These are phyloP conservation scores for Lethrus apterus DNA, from an alignment of 1,140 invertebrate species.

Conservation along the genomic window DNA sequence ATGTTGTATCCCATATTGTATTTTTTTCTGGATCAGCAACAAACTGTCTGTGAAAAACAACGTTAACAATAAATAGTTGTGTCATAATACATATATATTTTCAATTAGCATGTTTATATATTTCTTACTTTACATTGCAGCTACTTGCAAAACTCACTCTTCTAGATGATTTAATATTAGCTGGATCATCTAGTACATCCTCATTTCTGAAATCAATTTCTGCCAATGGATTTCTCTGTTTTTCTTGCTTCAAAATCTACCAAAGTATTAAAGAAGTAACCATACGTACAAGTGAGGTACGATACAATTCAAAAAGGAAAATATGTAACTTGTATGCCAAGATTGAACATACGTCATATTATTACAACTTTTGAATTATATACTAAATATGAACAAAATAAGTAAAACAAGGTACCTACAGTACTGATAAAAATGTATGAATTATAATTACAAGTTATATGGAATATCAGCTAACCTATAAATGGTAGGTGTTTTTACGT, in stretches of 20 bases:
- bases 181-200: not conserved
- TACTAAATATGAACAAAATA: too few species aligned
- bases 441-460: too few species aligned
- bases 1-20: conserved; percentile 26
- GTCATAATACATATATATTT: not conserved
- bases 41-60: conserved; percentile 19
- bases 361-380: too few species aligned
- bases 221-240: conserved; percentile 1
- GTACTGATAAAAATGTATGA: too few species aligned
- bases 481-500: too few species aligned
- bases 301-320: too few species aligned
- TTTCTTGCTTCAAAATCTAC: conserved; percentile 7
- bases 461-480: too few species aligned
- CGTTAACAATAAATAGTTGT: not conserved
- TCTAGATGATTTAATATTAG: not conserved
- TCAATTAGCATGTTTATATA: conserved; percentile 1
- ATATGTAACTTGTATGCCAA: too few species aligned
- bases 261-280: too few species aligned
- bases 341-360: too few species aligned
- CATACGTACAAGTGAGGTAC: too few species aligned
- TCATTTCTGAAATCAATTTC: conserved; percentile 5
- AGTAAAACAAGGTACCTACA: too few species aligned
- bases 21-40: conserved; percentile 23
- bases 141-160: conserved; percentile 24
- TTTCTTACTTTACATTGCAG: conserved; percentile 21